phyloP scores from a whole-genome alignment of 2,797 vertebrate genomes.

The Gobionotothen gibberifrons region DNA sequence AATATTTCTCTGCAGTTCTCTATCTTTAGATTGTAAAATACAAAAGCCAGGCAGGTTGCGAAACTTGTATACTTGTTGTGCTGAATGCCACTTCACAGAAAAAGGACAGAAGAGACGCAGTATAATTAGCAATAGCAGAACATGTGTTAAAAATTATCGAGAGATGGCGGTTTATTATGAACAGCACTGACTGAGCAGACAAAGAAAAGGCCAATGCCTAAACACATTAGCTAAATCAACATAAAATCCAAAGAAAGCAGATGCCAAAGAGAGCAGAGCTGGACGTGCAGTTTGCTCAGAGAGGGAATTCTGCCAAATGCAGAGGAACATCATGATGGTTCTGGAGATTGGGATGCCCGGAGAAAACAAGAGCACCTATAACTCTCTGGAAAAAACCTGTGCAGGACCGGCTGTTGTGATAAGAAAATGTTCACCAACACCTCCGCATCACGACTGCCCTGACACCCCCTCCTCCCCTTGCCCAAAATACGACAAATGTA shows the following conservation, averaged over 20 bases:
- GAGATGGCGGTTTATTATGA: background rate
- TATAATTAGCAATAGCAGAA: conserved; percentile 23
- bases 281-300: conserved; percentile 18
- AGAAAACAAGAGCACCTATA: background rate
- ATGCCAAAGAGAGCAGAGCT: conserved; percentile 26
- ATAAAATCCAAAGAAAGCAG: conserved; percentile 36
- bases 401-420: conserved; percentile 29
- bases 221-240: conserved; percentile 44
- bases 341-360: background rate
- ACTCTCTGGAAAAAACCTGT: conserved; percentile 15
- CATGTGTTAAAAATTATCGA: conserved; percentile 27
- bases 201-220: conserved; percentile 10
- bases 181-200: conserved; percentile 18
- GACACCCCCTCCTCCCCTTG: background rate
- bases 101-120: background rate
- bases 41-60: conserved; percentile 4
- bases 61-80: conserved; percentile 22
- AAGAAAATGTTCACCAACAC: conserved; percentile 34
- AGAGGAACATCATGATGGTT: conserved; percentile 3
- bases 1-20: conserved; percentile 34
- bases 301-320: conserved; percentile 7
- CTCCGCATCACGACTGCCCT: conserved; percentile 18
- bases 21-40: conserved; percentile 22
- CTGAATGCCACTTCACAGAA: background rate
- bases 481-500: conserved; percentile 25